Evolutionary conservation across 2,888 invertebrate genomes (phyloP).

Genomic region (Oligia strigilis): DNA sequence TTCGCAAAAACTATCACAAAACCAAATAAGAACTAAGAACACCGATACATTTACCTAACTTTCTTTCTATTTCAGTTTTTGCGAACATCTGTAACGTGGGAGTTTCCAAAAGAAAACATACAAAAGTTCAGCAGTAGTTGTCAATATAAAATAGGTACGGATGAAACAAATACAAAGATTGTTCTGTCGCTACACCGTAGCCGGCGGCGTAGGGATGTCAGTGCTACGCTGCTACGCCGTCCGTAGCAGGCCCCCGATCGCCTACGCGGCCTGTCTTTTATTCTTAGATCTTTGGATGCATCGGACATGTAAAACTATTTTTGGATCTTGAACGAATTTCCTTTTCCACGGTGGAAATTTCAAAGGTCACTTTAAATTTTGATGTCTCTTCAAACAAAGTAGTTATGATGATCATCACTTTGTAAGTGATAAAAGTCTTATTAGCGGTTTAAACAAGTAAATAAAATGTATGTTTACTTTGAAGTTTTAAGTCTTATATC

Average conservation of each 20-base stretch:
- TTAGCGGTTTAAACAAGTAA: not conserved
- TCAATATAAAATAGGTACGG: not conserved
- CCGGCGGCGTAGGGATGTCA: constrained; percentile 18
- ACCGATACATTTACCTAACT: not conserved
- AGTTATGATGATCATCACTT: not conserved
- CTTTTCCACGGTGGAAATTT: not conserved
- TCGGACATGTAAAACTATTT: not conserved
- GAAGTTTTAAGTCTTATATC: not conserved
- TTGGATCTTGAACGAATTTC: not conserved
- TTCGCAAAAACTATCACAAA: not conserved
- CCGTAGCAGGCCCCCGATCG: constrained; percentile 24
- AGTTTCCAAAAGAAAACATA: not conserved
- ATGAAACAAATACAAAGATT: not conserved
- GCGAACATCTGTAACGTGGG: constrained; percentile 1
- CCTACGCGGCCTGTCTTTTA: constrained; percentile 15
- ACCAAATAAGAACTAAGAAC: not conserved
- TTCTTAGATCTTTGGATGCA: not conserved
- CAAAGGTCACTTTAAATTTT: not conserved
- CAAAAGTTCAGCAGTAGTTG: not conserved
- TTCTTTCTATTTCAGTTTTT: not conserved
- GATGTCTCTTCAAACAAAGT: not conserved
- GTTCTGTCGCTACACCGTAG: constrained; percentile 34
- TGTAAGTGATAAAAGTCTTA: not conserved
- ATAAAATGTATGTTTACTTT: not conserved
- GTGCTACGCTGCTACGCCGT: constrained; percentile 43